A percentile compares a stretch with the other conserved stretches of the same genome.
phyloP scores from a whole-genome alignment of 2,888 invertebrate species.

The Hypselothyrea guttata region DNA sequence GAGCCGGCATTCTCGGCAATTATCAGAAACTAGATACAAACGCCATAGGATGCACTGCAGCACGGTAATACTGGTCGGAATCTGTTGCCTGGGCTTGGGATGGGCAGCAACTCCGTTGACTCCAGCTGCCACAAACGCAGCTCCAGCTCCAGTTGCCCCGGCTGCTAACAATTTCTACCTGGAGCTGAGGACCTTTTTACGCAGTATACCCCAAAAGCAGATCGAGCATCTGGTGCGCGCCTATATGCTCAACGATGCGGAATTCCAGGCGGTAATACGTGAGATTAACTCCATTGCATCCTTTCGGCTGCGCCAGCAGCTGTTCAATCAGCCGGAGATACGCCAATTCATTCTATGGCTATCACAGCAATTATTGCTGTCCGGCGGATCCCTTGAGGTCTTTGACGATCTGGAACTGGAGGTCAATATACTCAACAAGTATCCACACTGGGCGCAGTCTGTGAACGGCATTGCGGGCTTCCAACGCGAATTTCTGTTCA shows the following conservation, averaged over 20 bases:
- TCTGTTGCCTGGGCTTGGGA: constrained; percentile 38
- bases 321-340: constrained; percentile 74
- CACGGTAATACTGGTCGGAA: constrained; percentile 24
- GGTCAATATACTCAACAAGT: constrained; percentile 66
- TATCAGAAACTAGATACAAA: neutral
- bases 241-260: constrained; percentile 74
- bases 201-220: constrained; percentile 55
- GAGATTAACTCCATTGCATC: constrained; percentile 64
- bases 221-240: constrained; percentile 60
- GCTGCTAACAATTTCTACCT: constrained; percentile 45
- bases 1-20: neutral
- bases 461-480: constrained; percentile 75
- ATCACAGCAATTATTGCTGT: constrained; percentile 57
- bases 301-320: constrained; percentile 59
- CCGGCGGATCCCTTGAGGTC: constrained; percentile 60
- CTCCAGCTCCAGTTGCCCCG: neutral
- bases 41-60: constrained; percentile 41
- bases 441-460: constrained; percentile 59
- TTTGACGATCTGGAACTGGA: constrained; percentile 71
- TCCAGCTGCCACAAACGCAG: constrained; percentile 4
- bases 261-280: constrained; percentile 76
- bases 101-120: neutral
- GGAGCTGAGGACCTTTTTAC: constrained; percentile 54
- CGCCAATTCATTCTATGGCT: constrained; percentile 66
- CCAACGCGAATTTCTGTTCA: constrained; percentile 58